phyloP scores from a whole-genome alignment of 2,113 vertebrate genomes.

The Siphamia tubifer region DNA sequence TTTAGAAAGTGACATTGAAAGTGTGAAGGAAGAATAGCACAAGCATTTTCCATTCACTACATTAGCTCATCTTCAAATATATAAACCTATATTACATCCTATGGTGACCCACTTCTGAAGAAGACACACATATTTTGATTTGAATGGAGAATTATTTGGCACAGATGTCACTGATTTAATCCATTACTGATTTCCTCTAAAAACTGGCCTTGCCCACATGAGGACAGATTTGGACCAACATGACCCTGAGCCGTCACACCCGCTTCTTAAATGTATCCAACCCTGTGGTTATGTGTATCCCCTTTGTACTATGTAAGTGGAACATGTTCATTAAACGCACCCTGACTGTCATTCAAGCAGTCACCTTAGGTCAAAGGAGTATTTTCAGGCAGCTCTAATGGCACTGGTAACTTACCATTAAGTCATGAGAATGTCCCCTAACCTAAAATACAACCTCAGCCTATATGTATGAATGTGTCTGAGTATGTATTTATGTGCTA shows the following conservation, averaged over 20 bases:
- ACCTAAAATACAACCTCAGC: background rate
- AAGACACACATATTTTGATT: too few species aligned
- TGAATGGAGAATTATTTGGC: too few species aligned
- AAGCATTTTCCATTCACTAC: background rate
- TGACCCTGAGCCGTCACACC: background rate
- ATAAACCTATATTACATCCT: too few species aligned
- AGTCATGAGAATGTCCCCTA: conserved; percentile 30
- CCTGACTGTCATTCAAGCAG: background rate
- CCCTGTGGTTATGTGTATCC: background rate
- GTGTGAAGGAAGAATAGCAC: conserved; percentile 1
- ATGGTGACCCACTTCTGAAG: too few species aligned
- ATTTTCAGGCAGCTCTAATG: background rate
- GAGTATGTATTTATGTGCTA: background rate
- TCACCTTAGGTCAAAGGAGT: background rate
- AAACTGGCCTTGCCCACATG: too few species aligned
- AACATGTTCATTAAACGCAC: background rate
- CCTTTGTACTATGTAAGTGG: background rate
- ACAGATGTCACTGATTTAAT: too few species aligned
- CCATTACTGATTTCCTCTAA: too few species aligned
- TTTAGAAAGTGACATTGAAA: background rate
- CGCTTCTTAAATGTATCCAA: background rate
- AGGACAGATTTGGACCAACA: too few species aligned
- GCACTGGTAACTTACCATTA: conserved; percentile 5
- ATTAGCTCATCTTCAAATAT: background rate
- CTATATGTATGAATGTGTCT: background rate